These are phyloP conservation scores for Agapornis roseicollis DNA, from an alignment of 2,113 vertebrate species.

Conservation along the genomic window DNA sequence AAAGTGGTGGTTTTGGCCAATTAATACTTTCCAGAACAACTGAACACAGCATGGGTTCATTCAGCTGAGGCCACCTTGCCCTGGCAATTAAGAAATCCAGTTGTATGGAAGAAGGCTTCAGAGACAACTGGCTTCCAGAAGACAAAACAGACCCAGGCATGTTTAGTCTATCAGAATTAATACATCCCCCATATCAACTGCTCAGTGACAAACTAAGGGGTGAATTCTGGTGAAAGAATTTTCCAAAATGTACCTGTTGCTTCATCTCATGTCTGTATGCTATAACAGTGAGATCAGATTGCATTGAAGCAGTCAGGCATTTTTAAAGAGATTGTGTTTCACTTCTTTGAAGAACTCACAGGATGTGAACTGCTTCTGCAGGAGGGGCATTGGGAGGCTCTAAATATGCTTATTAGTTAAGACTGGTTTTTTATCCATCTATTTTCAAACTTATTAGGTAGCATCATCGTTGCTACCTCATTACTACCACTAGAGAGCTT, in stretches of 20 bases:
- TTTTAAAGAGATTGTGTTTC: background rate
- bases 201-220: background rate
- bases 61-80: background rate
- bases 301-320: background rate
- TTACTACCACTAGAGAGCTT: background rate
- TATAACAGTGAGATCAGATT: background rate
- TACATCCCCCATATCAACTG: background rate
- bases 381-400: background rate
- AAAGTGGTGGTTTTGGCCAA: background rate
- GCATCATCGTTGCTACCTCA: background rate
- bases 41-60: background rate
- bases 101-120: background rate
- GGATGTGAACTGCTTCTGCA: background rate
- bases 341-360: background rate
- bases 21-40: background rate
- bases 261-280: background rate
- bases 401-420: background rate
- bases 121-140: background rate
- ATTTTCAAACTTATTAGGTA: background rate
- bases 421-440: background rate
- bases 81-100: background rate
- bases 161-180: background rate
- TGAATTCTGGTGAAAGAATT: background rate
- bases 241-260: background rate
- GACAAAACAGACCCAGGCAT: background rate